Evolutionary conservation across 2,888 invertebrate genomes (phyloP).

Genomic region (Erannis defoliaria): DNA sequence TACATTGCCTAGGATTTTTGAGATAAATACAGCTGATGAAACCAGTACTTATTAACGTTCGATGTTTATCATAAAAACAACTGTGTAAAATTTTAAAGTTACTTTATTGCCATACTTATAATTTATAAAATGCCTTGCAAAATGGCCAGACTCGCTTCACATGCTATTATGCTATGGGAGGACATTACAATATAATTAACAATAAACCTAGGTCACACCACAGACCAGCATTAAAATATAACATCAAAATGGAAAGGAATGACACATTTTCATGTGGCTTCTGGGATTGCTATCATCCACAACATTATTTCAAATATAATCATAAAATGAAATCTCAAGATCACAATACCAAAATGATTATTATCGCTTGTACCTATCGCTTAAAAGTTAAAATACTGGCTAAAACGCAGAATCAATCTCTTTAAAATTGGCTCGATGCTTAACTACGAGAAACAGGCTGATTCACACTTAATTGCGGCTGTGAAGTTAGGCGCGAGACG

Average conservation of each 20-base stretch:
- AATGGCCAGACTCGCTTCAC: constrained; percentile 23
- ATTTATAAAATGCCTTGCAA: constrained; percentile 27
- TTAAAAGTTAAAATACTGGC: constrained; percentile 23
- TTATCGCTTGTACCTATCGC: not conserved
- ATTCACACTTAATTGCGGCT: no score
- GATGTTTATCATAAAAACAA: constrained; percentile 2
- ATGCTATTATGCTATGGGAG: constrained; percentile 32
- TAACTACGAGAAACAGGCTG: no score
- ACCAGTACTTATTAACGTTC: no score
- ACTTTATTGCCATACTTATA: constrained; percentile 30
- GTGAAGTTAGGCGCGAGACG: no score
- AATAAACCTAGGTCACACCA: constrained; percentile 18
- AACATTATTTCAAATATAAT: not conserved
- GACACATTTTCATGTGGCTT: not conserved
- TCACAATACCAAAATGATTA: not conserved
- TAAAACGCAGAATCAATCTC: constrained; percentile 10
- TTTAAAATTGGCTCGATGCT: not conserved
- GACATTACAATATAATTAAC: constrained; percentile 12
- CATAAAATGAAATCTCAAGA: not conserved
- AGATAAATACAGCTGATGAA: no score
- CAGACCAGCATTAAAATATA: constrained; percentile 23
- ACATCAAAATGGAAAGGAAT: constrained; percentile 20
- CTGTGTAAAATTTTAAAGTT: constrained; percentile 11
- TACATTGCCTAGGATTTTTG: no score
- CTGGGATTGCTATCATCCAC: not conserved